Base-by-base conservation (phyloP, 2,113 vertebrate species). In the Prietella phreatophila region DNA sequence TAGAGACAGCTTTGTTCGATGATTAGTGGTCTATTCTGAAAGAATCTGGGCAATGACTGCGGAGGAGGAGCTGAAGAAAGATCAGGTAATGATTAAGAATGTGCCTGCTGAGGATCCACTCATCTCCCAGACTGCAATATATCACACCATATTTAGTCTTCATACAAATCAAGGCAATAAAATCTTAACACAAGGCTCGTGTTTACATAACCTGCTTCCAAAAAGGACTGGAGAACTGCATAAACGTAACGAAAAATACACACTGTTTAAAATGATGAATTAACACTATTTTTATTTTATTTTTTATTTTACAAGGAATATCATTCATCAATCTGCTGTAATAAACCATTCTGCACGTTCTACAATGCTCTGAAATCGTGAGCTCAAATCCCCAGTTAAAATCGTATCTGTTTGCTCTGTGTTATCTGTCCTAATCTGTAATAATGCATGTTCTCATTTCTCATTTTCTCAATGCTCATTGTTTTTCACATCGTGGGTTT, bases 1-100 rank as follows among this genome's bases (percentile, higher is more conserved):
- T 93, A 92, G 93, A 94, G 92, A 92, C 83, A 89, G 92, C 91
- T 92, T 93, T 94, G 93, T 94, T 88, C 87, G 71, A 90, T 94
- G 93, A 94, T 91, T 92, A 93, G 92, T 90, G 86, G 88, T 92
- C 67, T 60, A 67, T 53, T 82, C 79, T 89, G 86, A 89, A 92
- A 85, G 87, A 92, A 91, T 92, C 91, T 85, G 84, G 91, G 91
- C 89, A 89, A 87, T 88, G 90, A 91, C 75, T 36, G 88, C 82
- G 60, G 86, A 89, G 79, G 85, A 89, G 76, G 87, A 86, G 87
- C 63, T 55, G 85, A 58, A 33, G 88, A 86, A 81, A 91, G 88
- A 86, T 88, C 60, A 67, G 83, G 83, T 89, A 87, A 90, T 79
- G 80, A 88, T 84, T 87, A 82, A 88, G 85, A 90, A 90, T 86